Evolutionary conservation across 1,140 invertebrate species (phyloP), one percentile per base, ranked within the genome.

Genomic region (Pseudomyrmex gracilis): DNA sequence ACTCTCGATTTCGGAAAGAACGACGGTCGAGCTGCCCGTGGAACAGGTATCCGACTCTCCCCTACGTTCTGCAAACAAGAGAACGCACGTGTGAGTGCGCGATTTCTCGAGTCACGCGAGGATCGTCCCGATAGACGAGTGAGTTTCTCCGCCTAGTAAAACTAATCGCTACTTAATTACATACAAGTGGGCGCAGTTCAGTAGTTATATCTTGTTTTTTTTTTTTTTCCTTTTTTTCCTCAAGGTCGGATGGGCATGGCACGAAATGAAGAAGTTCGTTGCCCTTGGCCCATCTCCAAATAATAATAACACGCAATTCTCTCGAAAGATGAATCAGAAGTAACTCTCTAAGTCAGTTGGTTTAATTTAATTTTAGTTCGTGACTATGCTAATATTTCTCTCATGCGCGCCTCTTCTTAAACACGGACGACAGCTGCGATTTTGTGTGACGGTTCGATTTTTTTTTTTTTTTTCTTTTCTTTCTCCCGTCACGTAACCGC

Each of bases 31-130:
- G 90, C 83, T 22, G 90, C 88, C 64, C 92, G 86, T 70, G 92
- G 90, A 63, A 93, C 86, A 67, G 92, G 93, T 85, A 93, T 93
- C 73, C 92, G 91, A 60, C 92, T 93, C 86, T 93, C 93, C 77
- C 90, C 91, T 83, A 90, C 85, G 83, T 93, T 93, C 93, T 93
- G 87, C 7, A 90, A 91, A 61, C 73, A 78, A 60, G 61, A 51
- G 22, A 47, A 15, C 9, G 9, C 9, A 24, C 15, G 34, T 73
- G 20, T 73, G 43, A 61, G 55, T 8, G 20, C 17, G 64, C 22
- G 8, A 68, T 77, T 77, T 77, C 74, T 53, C 24, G 63, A 74
- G 20, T 74, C 58, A 74, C 58, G 58, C 73, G 10, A 74, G 58
- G 57, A 63, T 74, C 49, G 43, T 45, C 15, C 13, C 20, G 9